Conservation (phyloP, 2,797 vertebrate species). For the Adelosebastes latens region DNA sequence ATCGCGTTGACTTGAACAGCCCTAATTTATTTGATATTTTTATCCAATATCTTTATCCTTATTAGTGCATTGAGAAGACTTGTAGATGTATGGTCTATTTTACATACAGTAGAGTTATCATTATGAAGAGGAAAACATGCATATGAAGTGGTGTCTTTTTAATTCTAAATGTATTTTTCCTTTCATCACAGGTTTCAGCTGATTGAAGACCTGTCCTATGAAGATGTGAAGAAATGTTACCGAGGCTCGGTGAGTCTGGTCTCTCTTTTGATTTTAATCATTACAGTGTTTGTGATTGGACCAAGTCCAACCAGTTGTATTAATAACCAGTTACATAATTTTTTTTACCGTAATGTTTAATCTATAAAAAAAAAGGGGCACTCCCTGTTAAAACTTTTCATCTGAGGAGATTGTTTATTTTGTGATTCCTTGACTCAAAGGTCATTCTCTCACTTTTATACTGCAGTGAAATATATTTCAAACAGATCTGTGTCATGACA, state of each 20-base stretch:
- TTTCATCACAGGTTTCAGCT: slow-evolving; percentile 72
- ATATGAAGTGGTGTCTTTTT: neutral
- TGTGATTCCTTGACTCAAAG: neutral
- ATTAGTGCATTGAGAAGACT: neutral
- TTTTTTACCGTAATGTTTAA: neutral
- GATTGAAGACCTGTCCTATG: slow-evolving; percentile 79
- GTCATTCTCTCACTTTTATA: neutral
- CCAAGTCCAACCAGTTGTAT: neutral
- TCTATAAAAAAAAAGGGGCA: neutral
- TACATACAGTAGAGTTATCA: neutral
- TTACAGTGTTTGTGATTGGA: neutral
- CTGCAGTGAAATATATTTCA: neutral
- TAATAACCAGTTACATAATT: neutral
- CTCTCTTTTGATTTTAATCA: neutral
- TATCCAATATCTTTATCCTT: neutral
- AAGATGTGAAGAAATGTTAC: slow-evolving; percentile 83
- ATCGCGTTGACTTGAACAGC: too few species aligned
- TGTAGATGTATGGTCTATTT: neutral
- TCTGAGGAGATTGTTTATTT: neutral
- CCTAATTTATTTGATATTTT: neutral
- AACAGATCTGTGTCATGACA: neutral
- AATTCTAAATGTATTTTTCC: neutral
- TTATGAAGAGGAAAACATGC: neutral
- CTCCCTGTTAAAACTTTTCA: neutral
- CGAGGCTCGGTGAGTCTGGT: slow-evolving; percentile 77